Evolutionary conservation across 2,888 invertebrate species (phyloP).

Genomic region (Cenopis cana): DNA sequence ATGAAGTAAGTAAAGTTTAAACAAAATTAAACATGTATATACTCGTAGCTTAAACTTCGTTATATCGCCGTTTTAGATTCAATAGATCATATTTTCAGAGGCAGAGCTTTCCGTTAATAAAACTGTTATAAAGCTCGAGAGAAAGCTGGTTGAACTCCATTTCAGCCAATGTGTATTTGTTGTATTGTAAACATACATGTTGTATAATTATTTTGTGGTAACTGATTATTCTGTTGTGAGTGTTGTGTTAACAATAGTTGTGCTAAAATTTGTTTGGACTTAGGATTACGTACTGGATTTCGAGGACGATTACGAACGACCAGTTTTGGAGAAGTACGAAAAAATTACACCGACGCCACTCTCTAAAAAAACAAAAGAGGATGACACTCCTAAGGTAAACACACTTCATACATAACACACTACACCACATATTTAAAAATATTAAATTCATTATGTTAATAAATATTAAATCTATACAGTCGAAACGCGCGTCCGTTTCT

Average conservation of each 20-base stretch:
- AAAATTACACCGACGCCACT: slow-evolving; percentile 83
- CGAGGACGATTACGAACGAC: slow-evolving; percentile 91
- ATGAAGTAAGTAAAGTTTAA: slow-evolving; percentile 72
- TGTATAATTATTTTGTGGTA: slow-evolving; percentile 55
- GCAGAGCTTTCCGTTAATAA: neutral
- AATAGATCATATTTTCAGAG: slow-evolving; percentile 17
- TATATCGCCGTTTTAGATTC: slow-evolving; percentile 21
- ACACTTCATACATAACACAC: slow-evolving; percentile 52
- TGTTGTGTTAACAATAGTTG: slow-evolving; percentile 68
- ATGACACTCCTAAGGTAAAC: slow-evolving; percentile 79
- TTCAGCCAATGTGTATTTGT: slow-evolving; percentile 11
- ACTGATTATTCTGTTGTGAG: slow-evolving; percentile 57
- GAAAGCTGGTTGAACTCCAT: slow-evolving; percentile 20
- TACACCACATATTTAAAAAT: slow-evolving; percentile 54
- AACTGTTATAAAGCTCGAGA: slow-evolving; percentile 9
- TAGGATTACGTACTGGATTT: slow-evolving; percentile 82
- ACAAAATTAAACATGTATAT: slow-evolving; percentile 55
- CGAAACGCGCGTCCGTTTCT: slow-evolving; percentile 75
- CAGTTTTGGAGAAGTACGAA: slow-evolving; percentile 90
- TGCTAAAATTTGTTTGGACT: slow-evolving; percentile 74
- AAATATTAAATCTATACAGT: slow-evolving; percentile 58
- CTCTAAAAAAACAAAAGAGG: slow-evolving; percentile 80
- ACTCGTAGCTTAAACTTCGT: slow-evolving; percentile 55
- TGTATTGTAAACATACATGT: neutral
- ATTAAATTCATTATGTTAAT: slow-evolving; percentile 45